phyloP scores from a whole-genome alignment of 2,113 vertebrate genomes.

The Monopterus albus region DNA sequence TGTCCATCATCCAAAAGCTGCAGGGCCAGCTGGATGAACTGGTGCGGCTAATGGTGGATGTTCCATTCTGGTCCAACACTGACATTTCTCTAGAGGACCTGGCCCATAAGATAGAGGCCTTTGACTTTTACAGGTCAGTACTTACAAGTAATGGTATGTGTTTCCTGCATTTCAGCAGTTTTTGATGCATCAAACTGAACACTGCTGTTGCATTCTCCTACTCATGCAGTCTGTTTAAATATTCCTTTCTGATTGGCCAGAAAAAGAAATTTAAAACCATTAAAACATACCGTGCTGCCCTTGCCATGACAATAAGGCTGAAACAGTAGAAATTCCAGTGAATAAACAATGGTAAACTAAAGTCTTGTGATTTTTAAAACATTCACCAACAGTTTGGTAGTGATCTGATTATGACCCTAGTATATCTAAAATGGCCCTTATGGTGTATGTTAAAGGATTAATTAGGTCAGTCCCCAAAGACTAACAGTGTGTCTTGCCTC shows the following conservation, averaged over 20 bases:
- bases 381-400: background rate
- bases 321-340: background rate
- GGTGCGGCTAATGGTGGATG: constrained; percentile 85
- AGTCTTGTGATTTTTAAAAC: background rate
- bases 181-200: background rate
- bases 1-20: constrained; percentile 89
- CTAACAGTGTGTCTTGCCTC: background rate
- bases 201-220: background rate
- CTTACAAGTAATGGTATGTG: background rate
- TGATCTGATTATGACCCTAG: background rate
- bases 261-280: background rate
- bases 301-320: background rate
- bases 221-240: background rate
- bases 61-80: constrained; percentile 92
- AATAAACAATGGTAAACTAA: background rate
- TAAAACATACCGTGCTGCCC: background rate
- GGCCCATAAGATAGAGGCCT: constrained; percentile 88
- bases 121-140: constrained; percentile 93
- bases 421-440: background rate
- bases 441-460: background rate
- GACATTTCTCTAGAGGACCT: constrained; percentile 89
- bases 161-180: background rate
- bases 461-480: background rate
- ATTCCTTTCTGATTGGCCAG: background rate
- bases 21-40: constrained; percentile 89